These are phyloP conservation scores for Rhipidura dahli DNA, from an alignment of 2,113 vertebrate genomes.

Conservation along the genomic window DNA sequence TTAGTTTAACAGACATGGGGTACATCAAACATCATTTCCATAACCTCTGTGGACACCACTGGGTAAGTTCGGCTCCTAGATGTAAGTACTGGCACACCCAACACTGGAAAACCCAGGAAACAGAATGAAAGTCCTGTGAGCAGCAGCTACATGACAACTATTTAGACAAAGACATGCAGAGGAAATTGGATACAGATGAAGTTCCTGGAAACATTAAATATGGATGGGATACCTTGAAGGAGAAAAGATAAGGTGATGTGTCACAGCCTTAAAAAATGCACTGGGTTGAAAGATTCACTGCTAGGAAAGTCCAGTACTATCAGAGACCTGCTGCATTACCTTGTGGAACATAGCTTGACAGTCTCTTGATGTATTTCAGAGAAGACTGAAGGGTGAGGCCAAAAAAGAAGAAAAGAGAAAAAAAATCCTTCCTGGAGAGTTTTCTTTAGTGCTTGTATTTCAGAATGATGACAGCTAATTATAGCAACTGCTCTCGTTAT, in stretches of 20 bases:
- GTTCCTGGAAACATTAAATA: background rate
- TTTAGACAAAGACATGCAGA: background rate
- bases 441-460: background rate
- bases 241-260: background rate
- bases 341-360: background rate
- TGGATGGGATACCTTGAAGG: background rate
- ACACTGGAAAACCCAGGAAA: background rate
- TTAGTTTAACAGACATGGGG: background rate
- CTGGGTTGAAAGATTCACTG: background rate
- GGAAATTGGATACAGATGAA: constrained; percentile 2
- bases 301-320: background rate
- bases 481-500: background rate
- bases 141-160: background rate
- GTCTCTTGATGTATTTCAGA: background rate
- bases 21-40: background rate
- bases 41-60: background rate
- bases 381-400: background rate
- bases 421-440: background rate
- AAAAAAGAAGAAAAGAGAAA: background rate
- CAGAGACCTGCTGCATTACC: background rate
- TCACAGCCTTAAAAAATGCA: background rate
- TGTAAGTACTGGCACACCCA: background rate
- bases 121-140: background rate
- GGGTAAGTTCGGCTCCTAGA: background rate
- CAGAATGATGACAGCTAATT: constrained; percentile 43